Base-by-base conservation (phyloP, 2,888 invertebrate species). In the Apamea anceps region DNA sequence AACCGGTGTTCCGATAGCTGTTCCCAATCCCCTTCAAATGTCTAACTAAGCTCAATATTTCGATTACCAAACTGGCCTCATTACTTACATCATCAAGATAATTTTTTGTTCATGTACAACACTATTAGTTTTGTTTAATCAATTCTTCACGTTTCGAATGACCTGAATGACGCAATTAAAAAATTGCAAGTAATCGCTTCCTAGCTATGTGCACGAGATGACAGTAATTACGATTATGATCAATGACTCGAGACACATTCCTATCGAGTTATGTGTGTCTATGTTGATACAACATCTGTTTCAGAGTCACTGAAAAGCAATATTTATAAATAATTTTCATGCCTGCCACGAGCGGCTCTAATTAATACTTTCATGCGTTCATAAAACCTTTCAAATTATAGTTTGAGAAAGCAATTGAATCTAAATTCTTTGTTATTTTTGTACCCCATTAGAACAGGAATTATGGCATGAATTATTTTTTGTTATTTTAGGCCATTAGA, bases 161-260 rank as follows among this genome's bases (percentile, higher is more conserved):
- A 81, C 85, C 87, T 79, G 25, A 73, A 87, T 87, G 72, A 72
- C 18, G 81, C 42, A 84, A 80, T 78, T 78, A 73, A 70, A 45
- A 37, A 79, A 77, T 77, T 85, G 60, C 70, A 42, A 68, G 48
- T 76, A 79, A 83, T 83, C 66, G 42, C 32, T 80, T 83, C 76
- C 83, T 80, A 70, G 32, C 42, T 72, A 72, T 65, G 21, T 37
- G 57, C 57, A 66, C 45, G 68, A 85, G 77, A 83, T 60, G 62
- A 63, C 42, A 72, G 28, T n/a, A 10, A 72, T 72, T 63, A 32
- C 15, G 57, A 71, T 75, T 74, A 71, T 67, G 37, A 68, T 76
- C 76, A 73, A 57, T 60, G 32, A 62, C 54, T 77, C n/a, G 48
- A 81, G 65, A 51, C 28, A 65, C 65, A 84, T 80, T 84, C 76